Evolutionary conservation across 1,140 invertebrate species (phyloP).

Genomic region (Lycorma delicatula): DNA sequence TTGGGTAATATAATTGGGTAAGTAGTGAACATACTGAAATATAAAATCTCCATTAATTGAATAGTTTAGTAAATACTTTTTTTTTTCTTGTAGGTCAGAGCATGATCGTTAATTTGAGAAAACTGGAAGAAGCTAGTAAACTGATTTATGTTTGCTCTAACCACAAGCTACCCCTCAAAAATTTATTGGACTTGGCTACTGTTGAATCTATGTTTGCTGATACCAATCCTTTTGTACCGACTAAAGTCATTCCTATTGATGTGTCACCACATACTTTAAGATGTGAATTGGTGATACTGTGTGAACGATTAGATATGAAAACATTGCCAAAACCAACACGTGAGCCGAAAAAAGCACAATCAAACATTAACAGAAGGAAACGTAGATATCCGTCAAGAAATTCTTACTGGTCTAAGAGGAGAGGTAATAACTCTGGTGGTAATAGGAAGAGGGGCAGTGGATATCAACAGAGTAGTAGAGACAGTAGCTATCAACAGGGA

Average conservation of each 20-base stretch:
- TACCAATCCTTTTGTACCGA: constrained; percentile 59
- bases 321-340: constrained; percentile 6
- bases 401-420: background rate
- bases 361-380: too few relatives aligned
- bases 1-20: too few relatives aligned
- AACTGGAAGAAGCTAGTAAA: constrained; percentile 60
- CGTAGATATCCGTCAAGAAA: background rate
- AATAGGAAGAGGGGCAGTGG: background rate
- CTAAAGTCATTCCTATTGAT: constrained; percentile 76
- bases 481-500: background rate
- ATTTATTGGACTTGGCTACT: constrained; percentile 73
- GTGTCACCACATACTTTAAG: constrained; percentile 91
- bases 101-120: constrained; percentile 68
- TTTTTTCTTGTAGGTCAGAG: constrained; percentile 50
- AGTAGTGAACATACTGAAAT: too few relatives aligned
- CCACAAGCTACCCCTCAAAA: constrained; percentile 71
- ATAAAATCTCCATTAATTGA: too few relatives aligned
- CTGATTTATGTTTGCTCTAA: constrained; percentile 90
- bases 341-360: background rate
- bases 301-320: constrained; percentile 49
- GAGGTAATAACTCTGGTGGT: background rate
- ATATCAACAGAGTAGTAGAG: background rate
- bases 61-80: too few relatives aligned
- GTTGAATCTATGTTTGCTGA: constrained; percentile 28
- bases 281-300: constrained; percentile 75